Evolutionary conservation across 2,888 invertebrate species (phyloP), one percentile per base, ranked within the genome.

Genomic region (Ethmia dodecea): DNA sequence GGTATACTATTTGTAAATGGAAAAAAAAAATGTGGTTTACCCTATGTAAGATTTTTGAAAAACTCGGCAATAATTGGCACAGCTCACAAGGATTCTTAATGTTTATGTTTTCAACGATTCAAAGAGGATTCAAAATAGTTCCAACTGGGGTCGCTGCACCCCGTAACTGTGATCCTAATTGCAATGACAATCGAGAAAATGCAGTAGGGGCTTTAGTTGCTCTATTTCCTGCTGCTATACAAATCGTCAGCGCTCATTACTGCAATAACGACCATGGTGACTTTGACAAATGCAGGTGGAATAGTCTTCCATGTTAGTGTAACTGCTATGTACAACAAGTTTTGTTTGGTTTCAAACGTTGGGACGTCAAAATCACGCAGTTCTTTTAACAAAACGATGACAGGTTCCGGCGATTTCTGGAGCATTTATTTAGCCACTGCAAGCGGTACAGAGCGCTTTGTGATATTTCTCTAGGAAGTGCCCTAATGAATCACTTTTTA

Each of bases 201-300:
- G 3, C 11, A 5, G 57, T 54, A 49, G 36, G 36, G 42, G 45
- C 31, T 33, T 35, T 38, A 49, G 27, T 55, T 52, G 36, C 47
- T 51, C 44, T 46, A 48, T 48, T 52, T 56, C 47, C 53, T 38
- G 40, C 35, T 40, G 41, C 39, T 51, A 48, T 45, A 62, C 54
- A 60, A 62, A 62, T 59, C 52, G 58, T 33, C 32, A 30, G 24
- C 27, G 31, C 31, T 53, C 37, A 56, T 62, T 62, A 59, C 53
- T 53, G 52, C 56, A 59, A 56, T 55, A 59, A 55, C 53, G 25
- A 12, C 16, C 24, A 6, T n/a, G 10, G 11, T 36, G 61, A 58
- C 62, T 51, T 57, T 60, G 62, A 62, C 45, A 49, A 50, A 62
- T 60, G 51, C 24, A 33, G 33, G 33, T 31, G 31, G 22, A 16